These are phyloP conservation scores for Drepana falcataria DNA, from an alignment of 2,888 invertebrate species.

Conservation along the genomic window DNA sequence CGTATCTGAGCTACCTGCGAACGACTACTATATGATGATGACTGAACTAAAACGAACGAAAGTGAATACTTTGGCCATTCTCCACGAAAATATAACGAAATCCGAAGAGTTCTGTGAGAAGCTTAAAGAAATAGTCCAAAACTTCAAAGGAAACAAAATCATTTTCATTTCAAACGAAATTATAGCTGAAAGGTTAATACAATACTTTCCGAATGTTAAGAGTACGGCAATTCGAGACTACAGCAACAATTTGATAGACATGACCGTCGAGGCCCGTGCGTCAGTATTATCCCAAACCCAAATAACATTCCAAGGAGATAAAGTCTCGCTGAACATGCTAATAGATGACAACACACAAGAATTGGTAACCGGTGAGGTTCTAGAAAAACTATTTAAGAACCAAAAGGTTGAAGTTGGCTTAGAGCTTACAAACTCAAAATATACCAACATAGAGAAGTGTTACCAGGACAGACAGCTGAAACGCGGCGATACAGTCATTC, in stretches of 20 bases:
- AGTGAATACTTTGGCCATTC: constrained; percentile 21
- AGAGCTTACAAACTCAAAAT: constrained; percentile 17
- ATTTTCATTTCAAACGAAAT: constrained; percentile 23
- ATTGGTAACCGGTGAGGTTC: constrained; percentile 22
- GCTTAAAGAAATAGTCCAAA: constrained; percentile 21
- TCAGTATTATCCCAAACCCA: constrained; percentile 19
- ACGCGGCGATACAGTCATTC: constrained; percentile 12
- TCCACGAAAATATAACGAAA: constrained; percentile 21
- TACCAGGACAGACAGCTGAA: constrained; percentile 26
- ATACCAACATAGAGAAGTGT: constrained; percentile 26
- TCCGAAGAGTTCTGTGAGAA: constrained; percentile 15
- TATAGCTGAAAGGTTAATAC: constrained; percentile 13
- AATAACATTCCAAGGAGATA: constrained; percentile 29
- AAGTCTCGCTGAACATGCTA: constrained; percentile 18
- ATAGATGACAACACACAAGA: constrained; percentile 20
- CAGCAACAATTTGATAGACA: constrained; percentile 18
- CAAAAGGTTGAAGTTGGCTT: constrained; percentile 30
- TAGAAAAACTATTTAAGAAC: constrained; percentile 25
- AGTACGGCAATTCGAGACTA: constrained; percentile 15
- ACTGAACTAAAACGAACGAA: constrained; percentile 25
- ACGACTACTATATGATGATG: constrained; percentile 27
- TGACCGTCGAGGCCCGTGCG: constrained; percentile 20
- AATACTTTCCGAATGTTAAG: constrained; percentile 10
- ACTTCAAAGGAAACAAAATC: constrained; percentile 18
- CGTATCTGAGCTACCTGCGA: constrained; percentile 25